Evolutionary conservation across 1,140 invertebrate genomes (phyloP).

Genomic region (Ostrea denselamellosa): DNA sequence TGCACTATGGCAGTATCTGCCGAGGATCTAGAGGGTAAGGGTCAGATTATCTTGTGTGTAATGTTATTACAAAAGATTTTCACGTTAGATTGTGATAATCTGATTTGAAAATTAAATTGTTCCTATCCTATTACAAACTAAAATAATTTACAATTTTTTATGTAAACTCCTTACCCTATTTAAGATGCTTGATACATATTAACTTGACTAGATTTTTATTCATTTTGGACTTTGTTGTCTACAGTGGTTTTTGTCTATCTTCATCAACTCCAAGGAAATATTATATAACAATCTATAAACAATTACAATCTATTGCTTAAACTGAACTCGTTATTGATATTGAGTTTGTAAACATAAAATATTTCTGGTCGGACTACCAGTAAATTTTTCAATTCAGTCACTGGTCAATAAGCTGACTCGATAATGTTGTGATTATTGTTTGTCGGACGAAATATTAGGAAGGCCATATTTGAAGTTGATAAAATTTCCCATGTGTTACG

Average conservation of each 20-base stretch:
- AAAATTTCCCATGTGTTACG: slow-evolving; percentile 36
- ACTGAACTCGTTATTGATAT: neutral
- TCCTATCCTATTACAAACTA: slow-evolving; percentile 30
- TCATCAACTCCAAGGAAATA: neutral
- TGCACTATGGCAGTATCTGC: slow-evolving; percentile 37
- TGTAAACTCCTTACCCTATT: slow-evolving; percentile 16
- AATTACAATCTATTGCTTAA: neutral
- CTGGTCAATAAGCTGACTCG: neutral
- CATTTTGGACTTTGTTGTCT: slow-evolving; percentile 22
- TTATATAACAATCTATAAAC: neutral
- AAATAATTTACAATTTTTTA: slow-evolving; percentile 9
- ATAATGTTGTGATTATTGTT: slow-evolving; percentile 36
- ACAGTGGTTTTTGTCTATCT: neutral
- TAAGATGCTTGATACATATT: neutral
- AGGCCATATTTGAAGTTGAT: slow-evolving; percentile 37
- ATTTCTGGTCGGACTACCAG: too few species aligned
- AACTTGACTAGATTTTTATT: neutral
- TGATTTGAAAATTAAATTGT: slow-evolving; percentile 37
- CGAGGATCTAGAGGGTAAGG: slow-evolving; percentile 49
- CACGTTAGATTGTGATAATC: slow-evolving; percentile 34
- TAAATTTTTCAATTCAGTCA: too few species aligned
- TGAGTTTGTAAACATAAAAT: slow-evolving; percentile 6
- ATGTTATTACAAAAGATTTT: slow-evolving; percentile 39
- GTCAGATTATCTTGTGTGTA: slow-evolving; percentile 21
- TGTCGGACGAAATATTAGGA: slow-evolving; percentile 33